These are phyloP conservation scores for Rhorus exstirpatorius DNA, from an alignment of 2,888 invertebrate genomes.

Conservation along the genomic window DNA sequence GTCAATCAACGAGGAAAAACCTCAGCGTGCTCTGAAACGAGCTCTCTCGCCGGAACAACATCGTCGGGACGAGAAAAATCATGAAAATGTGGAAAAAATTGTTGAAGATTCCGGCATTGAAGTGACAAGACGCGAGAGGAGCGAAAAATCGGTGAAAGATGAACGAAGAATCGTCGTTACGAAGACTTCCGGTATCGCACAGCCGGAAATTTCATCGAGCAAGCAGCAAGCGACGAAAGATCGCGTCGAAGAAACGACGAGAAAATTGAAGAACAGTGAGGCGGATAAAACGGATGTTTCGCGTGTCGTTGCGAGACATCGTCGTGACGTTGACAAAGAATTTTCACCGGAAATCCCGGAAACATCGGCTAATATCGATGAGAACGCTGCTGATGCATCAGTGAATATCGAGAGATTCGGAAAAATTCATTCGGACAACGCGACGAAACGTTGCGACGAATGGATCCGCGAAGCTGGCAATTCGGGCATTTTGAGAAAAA, in stretches of 20 bases:
- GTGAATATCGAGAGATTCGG: constrained; percentile 16
- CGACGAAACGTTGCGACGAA: not conserved
- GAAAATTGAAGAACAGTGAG: constrained; percentile 5
- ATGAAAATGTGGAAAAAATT: constrained; percentile 70
- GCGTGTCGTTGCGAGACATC: constrained; percentile 5
- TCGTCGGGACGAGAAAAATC: constrained; percentile 64
- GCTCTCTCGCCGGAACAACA: constrained; percentile 56
- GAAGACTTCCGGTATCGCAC: not conserved
- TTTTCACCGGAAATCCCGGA: not conserved
- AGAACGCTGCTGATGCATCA: constrained; percentile 36
- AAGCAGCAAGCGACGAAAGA: too few relatives aligned
- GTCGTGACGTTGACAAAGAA: constrained; percentile 40
- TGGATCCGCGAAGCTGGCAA: not conserved
- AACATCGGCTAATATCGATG: not conserved
- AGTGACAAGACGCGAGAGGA: constrained; percentile 16
- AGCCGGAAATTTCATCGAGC: constrained; percentile 14
- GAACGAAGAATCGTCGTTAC: not conserved
- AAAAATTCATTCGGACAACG: constrained; percentile 3
- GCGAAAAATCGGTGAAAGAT: not conserved
- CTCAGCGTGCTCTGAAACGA: constrained; percentile 33
- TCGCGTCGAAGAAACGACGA: not conserved
- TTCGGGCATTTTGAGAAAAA: constrained; percentile 24
- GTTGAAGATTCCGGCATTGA: constrained; percentile 31
- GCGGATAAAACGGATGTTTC: not conserved
- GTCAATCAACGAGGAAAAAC: constrained; percentile 38